These are phyloP conservation scores for Iguana delicatissima DNA, from an alignment of 2,797 vertebrate species.

Conservation along the genomic window DNA sequence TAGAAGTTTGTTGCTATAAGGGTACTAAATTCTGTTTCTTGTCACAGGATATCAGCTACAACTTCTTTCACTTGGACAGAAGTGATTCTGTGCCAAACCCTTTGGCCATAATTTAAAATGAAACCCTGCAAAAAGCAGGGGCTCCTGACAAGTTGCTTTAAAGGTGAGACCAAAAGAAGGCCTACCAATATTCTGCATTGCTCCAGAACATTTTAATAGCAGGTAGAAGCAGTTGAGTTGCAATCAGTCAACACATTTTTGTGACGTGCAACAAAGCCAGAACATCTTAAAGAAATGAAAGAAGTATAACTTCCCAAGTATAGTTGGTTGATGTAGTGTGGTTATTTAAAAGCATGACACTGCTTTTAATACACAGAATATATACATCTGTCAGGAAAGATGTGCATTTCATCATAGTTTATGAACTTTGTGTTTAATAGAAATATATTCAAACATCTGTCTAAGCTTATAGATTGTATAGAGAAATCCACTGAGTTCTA, in stretches of 20 bases:
- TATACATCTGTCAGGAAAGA: constrained; percentile 35
- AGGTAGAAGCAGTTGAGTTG: constrained; percentile 23
- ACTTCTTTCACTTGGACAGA: constrained; percentile 52
- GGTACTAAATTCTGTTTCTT: constrained; percentile 59
- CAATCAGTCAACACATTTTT: constrained; percentile 28
- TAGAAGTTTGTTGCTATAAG: constrained; percentile 59
- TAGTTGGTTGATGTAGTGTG: constrained; percentile 14
- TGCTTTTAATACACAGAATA: constrained; percentile 18
- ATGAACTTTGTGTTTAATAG: constrained; percentile 32
- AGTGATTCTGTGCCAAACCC: constrained; percentile 38
- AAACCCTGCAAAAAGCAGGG: constrained; percentile 41
- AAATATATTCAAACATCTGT: background rate
- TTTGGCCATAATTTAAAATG: constrained; percentile 26
- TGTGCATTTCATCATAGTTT: constrained; percentile 33
- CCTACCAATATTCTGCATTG: background rate
- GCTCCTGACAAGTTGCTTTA: background rate
- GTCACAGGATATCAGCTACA: constrained; percentile 55
- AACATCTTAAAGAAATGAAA: background rate
- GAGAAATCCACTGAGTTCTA: background rate
- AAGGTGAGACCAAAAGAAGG: background rate
- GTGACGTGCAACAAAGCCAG: background rate
- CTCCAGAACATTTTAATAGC: constrained; percentile 38
- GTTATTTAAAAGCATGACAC: constrained; percentile 29
- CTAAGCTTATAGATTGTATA: background rate
- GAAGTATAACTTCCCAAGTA: constrained; percentile 16